These are phyloP conservation scores for Pitta sordida DNA, from an alignment of 2,113 vertebrate genomes.

Conservation along the genomic window DNA sequence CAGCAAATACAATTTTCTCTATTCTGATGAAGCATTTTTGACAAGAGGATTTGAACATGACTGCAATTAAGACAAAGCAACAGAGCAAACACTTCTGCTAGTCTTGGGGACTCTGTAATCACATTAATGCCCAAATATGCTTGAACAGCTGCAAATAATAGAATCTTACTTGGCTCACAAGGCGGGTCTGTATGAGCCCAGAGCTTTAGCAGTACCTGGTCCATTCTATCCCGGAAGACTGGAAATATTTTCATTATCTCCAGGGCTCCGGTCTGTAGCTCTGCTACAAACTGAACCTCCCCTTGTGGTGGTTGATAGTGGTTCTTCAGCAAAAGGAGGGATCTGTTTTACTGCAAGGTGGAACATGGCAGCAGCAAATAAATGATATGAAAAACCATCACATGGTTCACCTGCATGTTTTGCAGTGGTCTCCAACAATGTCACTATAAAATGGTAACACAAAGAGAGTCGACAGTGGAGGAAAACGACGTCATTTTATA, in stretches of 20 bases:
- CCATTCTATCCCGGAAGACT: background rate
- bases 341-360: background rate
- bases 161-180: background rate
- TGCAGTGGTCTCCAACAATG: background rate
- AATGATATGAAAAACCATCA: accelerated
- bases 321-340: background rate
- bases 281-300: background rate
- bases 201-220: background rate
- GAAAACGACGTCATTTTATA: background rate
- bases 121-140: background rate
- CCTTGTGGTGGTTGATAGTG: accelerated
- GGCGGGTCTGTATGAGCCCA: accelerated
- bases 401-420: background rate
- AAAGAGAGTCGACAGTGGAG: background rate
- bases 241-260: background rate
- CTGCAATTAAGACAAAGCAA: background rate
- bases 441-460: background rate
- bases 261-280: background rate
- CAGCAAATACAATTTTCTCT: background rate
- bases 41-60: background rate
- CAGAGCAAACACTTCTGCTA: background rate
- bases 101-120: background rate
- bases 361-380: background rate
- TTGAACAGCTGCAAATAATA: background rate
- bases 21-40: background rate